Conservation (phyloP, 2,888 invertebrate genomes). For the Sinodicranocentrus sp. region DNA sequence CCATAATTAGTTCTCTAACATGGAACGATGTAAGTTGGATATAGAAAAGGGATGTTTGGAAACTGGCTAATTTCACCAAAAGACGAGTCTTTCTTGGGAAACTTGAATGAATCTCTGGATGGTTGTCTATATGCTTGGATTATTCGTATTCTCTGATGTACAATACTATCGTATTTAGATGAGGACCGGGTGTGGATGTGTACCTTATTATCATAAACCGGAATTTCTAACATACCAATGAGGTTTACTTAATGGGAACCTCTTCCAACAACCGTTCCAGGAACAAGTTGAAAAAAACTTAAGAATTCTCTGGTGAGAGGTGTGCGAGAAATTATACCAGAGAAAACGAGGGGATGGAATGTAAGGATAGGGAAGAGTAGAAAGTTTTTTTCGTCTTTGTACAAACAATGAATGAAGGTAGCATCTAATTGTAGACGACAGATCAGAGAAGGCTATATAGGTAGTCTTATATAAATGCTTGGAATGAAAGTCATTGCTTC, state of each 20-base stretch:
- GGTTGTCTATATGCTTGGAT: not conserved
- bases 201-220: conserved; percentile 20
- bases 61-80: not conserved
- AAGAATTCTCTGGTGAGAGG: conserved; percentile 22
- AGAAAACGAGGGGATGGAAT: conserved; percentile 4
- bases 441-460: conserved; percentile 33
- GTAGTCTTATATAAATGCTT: not conserved
- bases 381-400: conserved; percentile 40
- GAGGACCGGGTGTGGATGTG: not conserved
- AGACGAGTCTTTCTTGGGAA: no score
- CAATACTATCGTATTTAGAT: no score
- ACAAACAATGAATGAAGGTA: conserved; percentile 41
- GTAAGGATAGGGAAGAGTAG: conserved; percentile 6
- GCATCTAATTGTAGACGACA: conserved; percentile 50
- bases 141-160: no score
- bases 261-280: not conserved
- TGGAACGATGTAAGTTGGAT: conserved; percentile 6
- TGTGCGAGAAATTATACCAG: conserved; percentile 53
- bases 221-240: conserved; percentile 31
- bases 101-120: not conserved
- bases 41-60: no score
- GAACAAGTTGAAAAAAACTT: conserved; percentile 4
- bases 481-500: not conserved
- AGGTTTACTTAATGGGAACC: conserved; percentile 52
- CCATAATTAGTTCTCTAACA: conserved; percentile 62